Evolutionary conservation across 2,888 invertebrate species (phyloP).

Genomic region (Hypolimnas misippus): DNA sequence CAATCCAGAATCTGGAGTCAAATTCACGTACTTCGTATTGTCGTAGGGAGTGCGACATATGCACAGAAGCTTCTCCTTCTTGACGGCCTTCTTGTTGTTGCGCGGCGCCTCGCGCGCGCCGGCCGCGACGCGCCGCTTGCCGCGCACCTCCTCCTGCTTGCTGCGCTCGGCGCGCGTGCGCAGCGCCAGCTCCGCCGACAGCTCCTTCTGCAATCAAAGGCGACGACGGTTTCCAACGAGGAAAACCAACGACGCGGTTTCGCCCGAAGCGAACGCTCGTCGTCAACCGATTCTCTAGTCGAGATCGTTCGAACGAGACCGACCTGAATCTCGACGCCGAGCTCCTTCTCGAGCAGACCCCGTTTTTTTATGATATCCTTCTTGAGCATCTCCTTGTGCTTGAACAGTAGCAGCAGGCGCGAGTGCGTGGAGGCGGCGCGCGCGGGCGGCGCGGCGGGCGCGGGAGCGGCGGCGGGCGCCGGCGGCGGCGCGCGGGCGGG

Average conservation of each 20-base stretch:
- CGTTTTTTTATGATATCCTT: constrained; percentile 97
- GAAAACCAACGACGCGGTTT: neutral
- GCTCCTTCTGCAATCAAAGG: constrained; percentile 84
- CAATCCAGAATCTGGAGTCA: too few species aligned
- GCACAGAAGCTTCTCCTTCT: constrained; percentile 94
- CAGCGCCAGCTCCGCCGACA: constrained; percentile 88
- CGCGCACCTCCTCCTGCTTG: constrained; percentile 87
- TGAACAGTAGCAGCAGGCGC: constrained; percentile 89
- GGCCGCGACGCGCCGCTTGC: constrained; percentile 65
- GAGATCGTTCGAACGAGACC: constrained; percentile 8
- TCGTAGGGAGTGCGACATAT: constrained; percentile 97
- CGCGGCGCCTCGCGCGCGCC: constrained; percentile 57
- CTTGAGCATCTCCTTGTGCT: constrained; percentile 96
- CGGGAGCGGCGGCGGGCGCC: constrained; percentile 65
- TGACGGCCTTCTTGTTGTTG: constrained; percentile 60
- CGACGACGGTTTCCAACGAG: neutral
- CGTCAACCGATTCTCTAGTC: neutral
- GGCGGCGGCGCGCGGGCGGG: constrained; percentile 81
- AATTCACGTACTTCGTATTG: constrained; percentile 91
- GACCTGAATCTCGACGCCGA: constrained; percentile 95
- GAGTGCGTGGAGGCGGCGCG: constrained; percentile 83
- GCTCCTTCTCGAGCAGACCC: constrained; percentile 93
- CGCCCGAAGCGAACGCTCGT: neutral
- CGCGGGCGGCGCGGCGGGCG: constrained; percentile 45
- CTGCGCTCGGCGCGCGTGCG: constrained; percentile 88